Base-by-base conservation (phyloP, 1,140 invertebrate genomes). In the Apis florea region DNA sequence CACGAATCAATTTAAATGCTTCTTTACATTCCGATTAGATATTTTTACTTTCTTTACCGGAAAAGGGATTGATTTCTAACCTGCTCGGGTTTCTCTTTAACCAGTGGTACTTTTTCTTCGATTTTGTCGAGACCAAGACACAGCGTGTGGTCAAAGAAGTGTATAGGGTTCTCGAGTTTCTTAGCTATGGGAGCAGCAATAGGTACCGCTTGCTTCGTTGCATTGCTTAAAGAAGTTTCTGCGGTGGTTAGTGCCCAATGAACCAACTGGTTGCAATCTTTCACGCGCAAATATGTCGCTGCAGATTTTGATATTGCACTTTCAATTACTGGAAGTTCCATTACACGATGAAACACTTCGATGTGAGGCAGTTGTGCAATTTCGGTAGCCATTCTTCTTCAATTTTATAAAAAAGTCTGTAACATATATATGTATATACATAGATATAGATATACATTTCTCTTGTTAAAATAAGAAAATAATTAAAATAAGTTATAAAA, bases 211-310 rank as follows among this genome's bases (percentile, higher is more conserved):
- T 95, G 95, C 49, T 93, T 94, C 0, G 96, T 94, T 6, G 96
- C 96, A 6, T 92, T 92, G 17, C 93, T 93, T 4, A 96, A 93
- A n/a, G 96, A 95, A 24, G 94, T 94, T 90, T 96, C 96, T 3
- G 96, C 96, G 0, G 95, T 95, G 8, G 95, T 95, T 2, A 96
- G 89, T 2, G 96, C 95, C 96, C 96, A 96, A 88, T 96, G 94
- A 19, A 96, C 90, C 24, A 96, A 56, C 12, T 92, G 88, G 83
- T 93, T 76, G 2, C 89, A 91, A 91, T 94, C 93, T 92, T 95
- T 95, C 47, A 96, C 93, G 73, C 93, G 93, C 56, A 92, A 93
- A 85, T 96, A 96, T 31, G 95, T 94, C 72, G 91, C 93, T 26
- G 93, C 90, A 8, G 95, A 95, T 81, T 95, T 95, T 80, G 92